Evolutionary conservation across 2,113 vertebrate genomes (phyloP).

Genomic region (Atherinomorus stipes): DNA sequence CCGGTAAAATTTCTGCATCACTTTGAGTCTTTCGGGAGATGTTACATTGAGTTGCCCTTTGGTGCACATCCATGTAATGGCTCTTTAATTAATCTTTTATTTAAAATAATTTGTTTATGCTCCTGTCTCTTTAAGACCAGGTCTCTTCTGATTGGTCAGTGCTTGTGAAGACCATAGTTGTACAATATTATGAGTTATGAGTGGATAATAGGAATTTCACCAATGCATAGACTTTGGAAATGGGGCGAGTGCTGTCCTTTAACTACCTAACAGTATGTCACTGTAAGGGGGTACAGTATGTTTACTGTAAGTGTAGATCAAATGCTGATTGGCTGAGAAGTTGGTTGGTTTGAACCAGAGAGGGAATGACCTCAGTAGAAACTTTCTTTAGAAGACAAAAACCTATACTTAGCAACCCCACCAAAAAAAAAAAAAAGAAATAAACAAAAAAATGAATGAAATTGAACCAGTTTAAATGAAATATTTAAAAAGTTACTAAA

Average conservation of each 20-base stretch:
- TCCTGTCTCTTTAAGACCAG: no score
- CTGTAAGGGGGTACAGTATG: neutral
- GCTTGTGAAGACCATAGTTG: neutral
- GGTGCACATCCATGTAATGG: no score
- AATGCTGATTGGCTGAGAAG: neutral
- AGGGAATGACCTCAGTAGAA: neutral
- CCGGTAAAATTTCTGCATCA: no score
- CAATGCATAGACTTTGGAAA: neutral
- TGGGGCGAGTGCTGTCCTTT: neutral
- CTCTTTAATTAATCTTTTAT: no score
- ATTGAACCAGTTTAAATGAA: no score
- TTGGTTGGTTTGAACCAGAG: neutral
- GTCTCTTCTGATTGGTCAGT: no score
- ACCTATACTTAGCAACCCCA: neutral
- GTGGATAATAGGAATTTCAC: neutral
- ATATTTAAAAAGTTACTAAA: no score
- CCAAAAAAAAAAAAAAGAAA: neutral
- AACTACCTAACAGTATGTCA: neutral
- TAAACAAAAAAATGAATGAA: neutral
- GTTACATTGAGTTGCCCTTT: no score
- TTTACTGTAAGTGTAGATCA: neutral
- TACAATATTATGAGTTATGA: neutral
- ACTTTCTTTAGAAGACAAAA: neutral
- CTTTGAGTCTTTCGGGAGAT: no score
- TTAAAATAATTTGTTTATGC: no score